Conservation (phyloP, 2,797 vertebrate species). For the Percopsis omiscomaycus region DNA sequence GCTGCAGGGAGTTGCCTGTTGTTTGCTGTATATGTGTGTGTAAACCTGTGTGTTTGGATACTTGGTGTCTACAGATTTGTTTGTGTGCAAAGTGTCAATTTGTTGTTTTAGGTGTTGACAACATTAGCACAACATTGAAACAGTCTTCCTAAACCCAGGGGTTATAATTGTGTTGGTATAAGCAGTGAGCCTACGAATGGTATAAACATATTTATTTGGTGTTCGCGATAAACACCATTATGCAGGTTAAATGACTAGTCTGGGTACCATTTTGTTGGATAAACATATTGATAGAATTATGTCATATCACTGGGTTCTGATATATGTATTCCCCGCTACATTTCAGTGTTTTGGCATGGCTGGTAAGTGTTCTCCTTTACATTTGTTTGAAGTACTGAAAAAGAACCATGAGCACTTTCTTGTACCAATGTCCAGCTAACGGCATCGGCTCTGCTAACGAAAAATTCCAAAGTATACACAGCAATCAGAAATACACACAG, state of each 20-base stretch:
- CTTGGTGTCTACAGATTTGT: background rate
- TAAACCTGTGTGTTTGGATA: constrained; percentile 1
- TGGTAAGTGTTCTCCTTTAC: no score
- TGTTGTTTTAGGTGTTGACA: constrained; percentile 31
- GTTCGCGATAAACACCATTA: constrained; percentile 11
- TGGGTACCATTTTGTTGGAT: background rate
- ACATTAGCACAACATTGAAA: constrained; percentile 19
- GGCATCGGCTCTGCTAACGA: no score
- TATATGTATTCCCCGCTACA: no score
- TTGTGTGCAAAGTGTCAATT: constrained; percentile 13
- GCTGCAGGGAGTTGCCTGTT: no score
- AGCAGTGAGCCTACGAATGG: background rate
- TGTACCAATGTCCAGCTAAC: no score
- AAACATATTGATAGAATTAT: background rate
- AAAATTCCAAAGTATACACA: no score
- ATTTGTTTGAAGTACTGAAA: no score
- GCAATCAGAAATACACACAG: no score
- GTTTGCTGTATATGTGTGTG: background rate
- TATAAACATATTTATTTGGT: constrained; percentile 16
- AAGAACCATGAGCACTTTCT: background rate
- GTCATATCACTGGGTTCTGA: no score
- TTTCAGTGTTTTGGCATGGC: no score
- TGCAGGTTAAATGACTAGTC: constrained; percentile 11
- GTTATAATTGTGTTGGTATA: background rate
- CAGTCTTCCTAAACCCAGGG: background rate